Evolutionary conservation across 1,140 invertebrate species (phyloP).

Genomic region (Drosophila parvula): DNA sequence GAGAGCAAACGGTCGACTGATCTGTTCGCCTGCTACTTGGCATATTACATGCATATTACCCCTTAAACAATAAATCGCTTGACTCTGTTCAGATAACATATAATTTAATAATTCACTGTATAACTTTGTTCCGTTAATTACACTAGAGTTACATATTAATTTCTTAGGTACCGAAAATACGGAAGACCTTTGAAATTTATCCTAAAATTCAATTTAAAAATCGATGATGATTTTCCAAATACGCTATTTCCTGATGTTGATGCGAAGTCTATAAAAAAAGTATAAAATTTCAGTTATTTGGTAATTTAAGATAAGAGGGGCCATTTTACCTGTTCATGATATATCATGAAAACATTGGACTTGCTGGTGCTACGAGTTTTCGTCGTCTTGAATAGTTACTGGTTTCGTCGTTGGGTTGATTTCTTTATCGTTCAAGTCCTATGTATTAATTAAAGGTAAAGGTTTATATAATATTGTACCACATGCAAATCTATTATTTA

Average conservation of each 20-base stretch:
- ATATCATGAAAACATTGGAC: not conserved
- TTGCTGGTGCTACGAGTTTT: not conserved
- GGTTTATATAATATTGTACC: not conserved
- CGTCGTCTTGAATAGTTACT: not conserved
- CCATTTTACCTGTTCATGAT: not conserved
- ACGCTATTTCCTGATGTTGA: conserved; percentile 5
- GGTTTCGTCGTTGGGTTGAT: conserved; percentile 10
- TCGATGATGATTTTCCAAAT: conserved; percentile 17
- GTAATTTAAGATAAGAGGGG: not conserved
- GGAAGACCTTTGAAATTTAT: conserved; percentile 8
- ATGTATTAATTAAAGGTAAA: not conserved
- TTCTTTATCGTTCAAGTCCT: conserved; percentile 12
- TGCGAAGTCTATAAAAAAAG: not conserved
- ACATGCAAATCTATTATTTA: not conserved
- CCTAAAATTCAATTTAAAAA: conserved; percentile 27
- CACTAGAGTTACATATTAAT: conserved; percentile 38
- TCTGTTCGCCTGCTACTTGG: too few relatives aligned
- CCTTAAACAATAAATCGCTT: not conserved
- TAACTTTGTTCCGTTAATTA: conserved; percentile 27
- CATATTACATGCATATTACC: too few relatives aligned
- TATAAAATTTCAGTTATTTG: not conserved
- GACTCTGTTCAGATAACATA: conserved; percentile 18
- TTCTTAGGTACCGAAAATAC: conserved; percentile 38
- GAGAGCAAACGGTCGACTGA: too few relatives aligned
- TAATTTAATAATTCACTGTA: conserved; percentile 43